Base-by-base conservation (phyloP, 2,888 invertebrate species). In the Coremacera marginata region DNA sequence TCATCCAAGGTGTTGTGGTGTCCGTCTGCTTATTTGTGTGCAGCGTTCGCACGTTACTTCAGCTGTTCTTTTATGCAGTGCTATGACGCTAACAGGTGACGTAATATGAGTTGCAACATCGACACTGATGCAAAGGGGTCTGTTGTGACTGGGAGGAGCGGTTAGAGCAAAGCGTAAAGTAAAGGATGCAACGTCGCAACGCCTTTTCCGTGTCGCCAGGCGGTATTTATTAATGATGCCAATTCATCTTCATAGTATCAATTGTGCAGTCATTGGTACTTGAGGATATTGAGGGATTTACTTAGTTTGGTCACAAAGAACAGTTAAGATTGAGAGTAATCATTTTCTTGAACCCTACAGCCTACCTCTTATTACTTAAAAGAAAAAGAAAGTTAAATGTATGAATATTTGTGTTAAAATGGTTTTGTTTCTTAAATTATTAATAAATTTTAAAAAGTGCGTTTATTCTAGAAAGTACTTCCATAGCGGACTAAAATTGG, bases 161-260 rank as follows among this genome's bases (percentile, higher is more conserved):
- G 19, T n/a, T n/a, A 14, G 25, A 5, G 51, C 22, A 49, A 78
- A 76, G 77, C 76, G 77, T 67, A 76, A 79, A 79, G 65, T 68
- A 63, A 72, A 77, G 72, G 77, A 72, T 75, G 77, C 79, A 77
- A 76, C 76, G 74, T 44, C 70, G 79, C 75, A 71, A 76, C 79
- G 79, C 79, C 79, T 76, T 79, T 79, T 79, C 77, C 79, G 77
- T 79, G 79, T 79, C 76, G 76, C 75, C 76, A 57, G 77, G 77
- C 77, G 76, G 62, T 77, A 44, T 60, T 70, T 73, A 77, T 79
- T 77, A 79, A 79, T 79, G 79, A 76, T 65, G 73, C 19, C 76
- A 52, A 77, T 79, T 76, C 73, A 51, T 79, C 79, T 75, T 70
- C 37, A 49, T 63, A 63, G 34, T 67, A 77, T 70, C 74, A 60